Percentiles rank a stretch among this genome's conserved stretches.
These are phyloP conservation scores for Drosophila pectinifera DNA, from an alignment of 1,140 invertebrate genomes.

Conservation along the genomic window DNA sequence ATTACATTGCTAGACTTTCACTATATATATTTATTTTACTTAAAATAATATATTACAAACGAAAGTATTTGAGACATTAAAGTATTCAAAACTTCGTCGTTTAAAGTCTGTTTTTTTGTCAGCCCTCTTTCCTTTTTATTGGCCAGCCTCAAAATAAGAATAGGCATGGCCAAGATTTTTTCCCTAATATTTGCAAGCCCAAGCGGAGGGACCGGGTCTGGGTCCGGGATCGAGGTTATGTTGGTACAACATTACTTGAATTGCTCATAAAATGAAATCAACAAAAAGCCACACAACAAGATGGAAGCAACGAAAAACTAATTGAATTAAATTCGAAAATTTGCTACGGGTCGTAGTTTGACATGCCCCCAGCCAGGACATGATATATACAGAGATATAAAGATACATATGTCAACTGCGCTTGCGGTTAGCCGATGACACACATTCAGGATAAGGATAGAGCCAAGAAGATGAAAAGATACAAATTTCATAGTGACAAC, in stretches of 20 bases:
- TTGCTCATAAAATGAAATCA: slow-evolving; percentile 33
- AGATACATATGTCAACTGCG: slow-evolving; percentile 32
- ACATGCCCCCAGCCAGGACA: slow-evolving; percentile 15
- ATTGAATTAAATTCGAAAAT: slow-evolving; percentile 77
- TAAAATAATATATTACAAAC: background rate
- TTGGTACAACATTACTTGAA: slow-evolving; percentile 37
- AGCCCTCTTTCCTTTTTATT: background rate
- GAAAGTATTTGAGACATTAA: background rate
- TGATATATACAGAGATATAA: background rate
- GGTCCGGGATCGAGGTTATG: background rate
- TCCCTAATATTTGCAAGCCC: slow-evolving; percentile 31
- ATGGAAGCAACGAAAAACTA: slow-evolving; percentile 44
- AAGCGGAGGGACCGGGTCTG: background rate
- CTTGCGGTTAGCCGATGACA: slow-evolving; percentile 35
- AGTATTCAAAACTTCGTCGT: background rate
- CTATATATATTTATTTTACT: too few relatives aligned
- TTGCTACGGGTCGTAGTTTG: slow-evolving; percentile 50
- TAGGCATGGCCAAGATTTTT: slow-evolving; percentile 18
- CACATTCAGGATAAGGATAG: slow-evolving; percentile 7
- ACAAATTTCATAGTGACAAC: slow-evolving; percentile 20
- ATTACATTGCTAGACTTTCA: too few relatives aligned
- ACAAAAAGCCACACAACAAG: slow-evolving; percentile 13
- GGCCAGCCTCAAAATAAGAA: slow-evolving; percentile 26
- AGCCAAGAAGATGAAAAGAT: slow-evolving; percentile 39
- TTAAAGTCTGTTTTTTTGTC: background rate